Evolutionary conservation across 1,140 invertebrate genomes (phyloP), one percentile per base, ranked within the genome.

Genomic region (Pteromalus puparum): DNA sequence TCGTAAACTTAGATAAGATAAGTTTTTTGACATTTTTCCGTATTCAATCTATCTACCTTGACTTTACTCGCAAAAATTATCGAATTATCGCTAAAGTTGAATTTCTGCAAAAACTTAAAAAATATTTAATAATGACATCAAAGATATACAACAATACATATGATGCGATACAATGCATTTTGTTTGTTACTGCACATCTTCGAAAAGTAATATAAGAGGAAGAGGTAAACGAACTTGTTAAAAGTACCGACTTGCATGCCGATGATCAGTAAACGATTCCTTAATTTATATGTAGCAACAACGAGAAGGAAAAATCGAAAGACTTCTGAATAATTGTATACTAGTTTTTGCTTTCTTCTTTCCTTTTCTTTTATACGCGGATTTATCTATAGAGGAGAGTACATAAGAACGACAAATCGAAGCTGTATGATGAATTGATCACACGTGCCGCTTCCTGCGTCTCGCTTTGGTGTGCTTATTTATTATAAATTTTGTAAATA

Each of bases 401-500:
- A 30, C 21, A 61, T 61, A n/a, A 61, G 34, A 73, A 68, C 38
- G 67, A 81, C 26, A 15, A 70, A 81, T 53, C 42, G 38, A 81
- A 81, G 42, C 67, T 73, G n/a, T 81, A 73, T 73, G 42, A 73
- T 73, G 68, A 53, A 74, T 75, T 38, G 81, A 74, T 82, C 70
- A 38, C 72, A 82, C 30, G 53, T 65, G 72, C 70, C 65, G 61
- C 53, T 83, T 77, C 65, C 65, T 76, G 61, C 73, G 81, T 77
- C 42, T 80, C 76, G 61, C 68, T 80, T 79, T 84, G 83, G 42
- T 84, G 78, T 75, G 78, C 81, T 83, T 83, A 83, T 83, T 83
- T 83, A 81, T 76, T 75, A 81, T 48, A 81, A 81, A 85, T 85
- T 85, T 76, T 79, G 46, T 80, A 85, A 85, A 81, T 79, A 81